These are phyloP conservation scores for Etia nguti DNA, from an alignment of 2,113 vertebrate species.

Conservation along the genomic window DNA sequence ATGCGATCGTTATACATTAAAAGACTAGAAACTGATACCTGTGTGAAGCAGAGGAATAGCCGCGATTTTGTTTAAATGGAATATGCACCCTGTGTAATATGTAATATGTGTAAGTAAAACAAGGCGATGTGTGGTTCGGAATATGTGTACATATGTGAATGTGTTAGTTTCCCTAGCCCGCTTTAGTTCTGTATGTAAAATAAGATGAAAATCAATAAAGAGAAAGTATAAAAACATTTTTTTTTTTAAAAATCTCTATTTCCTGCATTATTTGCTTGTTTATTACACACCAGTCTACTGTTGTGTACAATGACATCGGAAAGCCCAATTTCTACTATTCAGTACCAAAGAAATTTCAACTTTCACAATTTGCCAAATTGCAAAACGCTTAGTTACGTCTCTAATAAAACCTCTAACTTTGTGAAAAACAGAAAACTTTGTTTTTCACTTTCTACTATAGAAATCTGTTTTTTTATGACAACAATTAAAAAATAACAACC, in stretches of 20 bases:
- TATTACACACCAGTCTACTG: background rate
- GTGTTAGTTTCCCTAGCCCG: too few relatives aligned
- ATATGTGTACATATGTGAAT: too few relatives aligned
- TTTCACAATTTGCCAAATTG: background rate
- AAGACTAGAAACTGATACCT: too few relatives aligned
- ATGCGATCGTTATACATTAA: too few relatives aligned
- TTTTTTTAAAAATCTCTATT: background rate
- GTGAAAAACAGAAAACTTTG: background rate
- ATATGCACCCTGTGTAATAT: too few relatives aligned
- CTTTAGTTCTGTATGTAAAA: too few relatives aligned
- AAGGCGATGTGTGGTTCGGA: too few relatives aligned
- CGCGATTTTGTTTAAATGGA: too few relatives aligned
- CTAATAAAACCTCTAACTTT: background rate
- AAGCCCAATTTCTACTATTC: background rate
- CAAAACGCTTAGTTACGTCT: background rate
- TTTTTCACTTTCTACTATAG: background rate
- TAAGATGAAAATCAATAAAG: too few relatives aligned
- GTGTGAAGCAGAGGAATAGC: too few relatives aligned
- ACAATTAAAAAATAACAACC: background rate
- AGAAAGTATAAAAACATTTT: too few relatives aligned
- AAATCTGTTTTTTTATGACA: background rate
- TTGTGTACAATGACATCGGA: background rate
- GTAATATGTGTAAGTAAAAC: too few relatives aligned
- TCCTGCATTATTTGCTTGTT: background rate
- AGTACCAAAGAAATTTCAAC: background rate